These are phyloP conservation scores for Pimephales promelas DNA, from an alignment of 2,113 vertebrate genomes.

Conservation along the genomic window DNA sequence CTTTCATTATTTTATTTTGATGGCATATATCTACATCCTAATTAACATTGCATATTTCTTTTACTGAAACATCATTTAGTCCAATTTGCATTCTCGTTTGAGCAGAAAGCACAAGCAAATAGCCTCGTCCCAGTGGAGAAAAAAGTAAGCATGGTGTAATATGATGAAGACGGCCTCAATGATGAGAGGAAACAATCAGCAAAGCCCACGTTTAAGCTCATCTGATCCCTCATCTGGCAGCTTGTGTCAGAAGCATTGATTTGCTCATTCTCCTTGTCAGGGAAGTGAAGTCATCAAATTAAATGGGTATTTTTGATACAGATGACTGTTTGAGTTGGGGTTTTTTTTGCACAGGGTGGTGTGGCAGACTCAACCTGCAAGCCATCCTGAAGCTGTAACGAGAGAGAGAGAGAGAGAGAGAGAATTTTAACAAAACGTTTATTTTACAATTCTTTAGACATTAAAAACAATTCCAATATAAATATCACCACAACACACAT, in stretches of 20 bases:
- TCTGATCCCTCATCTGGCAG: conserved; percentile 18
- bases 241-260: conserved; percentile 21
- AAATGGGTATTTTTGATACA: conserved; percentile 21
- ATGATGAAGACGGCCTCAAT: background rate
- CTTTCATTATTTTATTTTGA: conserved; percentile 3
- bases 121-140: background rate
- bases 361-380: background rate
- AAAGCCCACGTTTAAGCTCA: conserved; percentile 14
- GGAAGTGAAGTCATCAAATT: conserved; percentile 24
- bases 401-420: too few species aligned
- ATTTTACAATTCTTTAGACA: too few species aligned
- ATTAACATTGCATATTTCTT: conserved; percentile 10
- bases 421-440: too few species aligned
- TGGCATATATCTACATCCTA: background rate
- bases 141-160: conserved; percentile 7
- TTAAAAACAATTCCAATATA: too few species aligned
- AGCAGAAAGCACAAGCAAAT: conserved; percentile 17
- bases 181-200: conserved; percentile 8
- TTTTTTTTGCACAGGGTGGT: background rate
- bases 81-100: conserved; percentile 8
- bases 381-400: too few species aligned
- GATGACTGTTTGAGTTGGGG: conserved; percentile 11
- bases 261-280: conserved; percentile 11
- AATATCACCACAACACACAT: too few species aligned
- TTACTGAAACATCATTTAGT: conserved; percentile 9